Conservation (phyloP, 2,888 invertebrate genomes). For the Melieria picta region DNA sequence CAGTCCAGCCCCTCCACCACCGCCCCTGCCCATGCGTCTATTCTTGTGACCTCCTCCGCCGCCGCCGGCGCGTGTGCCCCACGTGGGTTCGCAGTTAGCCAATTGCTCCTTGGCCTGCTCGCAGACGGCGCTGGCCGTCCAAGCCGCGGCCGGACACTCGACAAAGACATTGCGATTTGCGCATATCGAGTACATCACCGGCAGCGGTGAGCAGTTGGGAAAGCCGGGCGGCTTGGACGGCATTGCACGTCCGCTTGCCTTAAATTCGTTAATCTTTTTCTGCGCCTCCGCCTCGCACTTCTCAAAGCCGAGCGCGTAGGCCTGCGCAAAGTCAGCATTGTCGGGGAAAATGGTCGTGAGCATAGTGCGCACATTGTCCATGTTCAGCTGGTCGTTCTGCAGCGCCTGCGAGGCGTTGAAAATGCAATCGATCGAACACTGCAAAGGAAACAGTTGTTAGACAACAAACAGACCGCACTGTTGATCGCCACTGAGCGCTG, state of each 20-base stretch:
- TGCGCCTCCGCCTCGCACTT: conserved; percentile 36
- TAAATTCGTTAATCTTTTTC: conserved; percentile 18
- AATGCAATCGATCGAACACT: conserved; percentile 48
- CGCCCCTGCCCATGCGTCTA: too few species aligned
- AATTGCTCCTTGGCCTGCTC: conserved; percentile 14
- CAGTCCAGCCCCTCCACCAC: too few species aligned
- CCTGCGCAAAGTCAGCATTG: conserved; percentile 38
- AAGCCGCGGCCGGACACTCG: conserved; percentile 45
- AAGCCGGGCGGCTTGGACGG: neutral
- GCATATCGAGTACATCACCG: conserved; percentile 41
- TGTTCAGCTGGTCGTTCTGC: conserved; percentile 33
- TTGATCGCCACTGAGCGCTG: neutral
- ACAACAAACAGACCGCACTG: neutral
- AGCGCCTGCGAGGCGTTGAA: conserved; percentile 42
- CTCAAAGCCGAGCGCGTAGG: conserved; percentile 40
- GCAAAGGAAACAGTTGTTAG: neutral
- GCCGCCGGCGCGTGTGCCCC: too few species aligned
- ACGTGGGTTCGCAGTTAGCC: too few species aligned
- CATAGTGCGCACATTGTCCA: conserved; percentile 38
- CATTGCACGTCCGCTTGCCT: neutral
- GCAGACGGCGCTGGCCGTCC: conserved; percentile 43
- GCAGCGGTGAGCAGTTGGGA: conserved; percentile 37
- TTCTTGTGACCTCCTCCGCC: too few species aligned
- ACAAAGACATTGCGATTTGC: conserved; percentile 36
- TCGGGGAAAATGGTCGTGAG: conserved; percentile 34